A percentile compares a stretch with the other conserved stretches of the same genome.
Conservation (phyloP, 2,888 invertebrate genomes). For the Tricholauxania praeusta region DNA sequence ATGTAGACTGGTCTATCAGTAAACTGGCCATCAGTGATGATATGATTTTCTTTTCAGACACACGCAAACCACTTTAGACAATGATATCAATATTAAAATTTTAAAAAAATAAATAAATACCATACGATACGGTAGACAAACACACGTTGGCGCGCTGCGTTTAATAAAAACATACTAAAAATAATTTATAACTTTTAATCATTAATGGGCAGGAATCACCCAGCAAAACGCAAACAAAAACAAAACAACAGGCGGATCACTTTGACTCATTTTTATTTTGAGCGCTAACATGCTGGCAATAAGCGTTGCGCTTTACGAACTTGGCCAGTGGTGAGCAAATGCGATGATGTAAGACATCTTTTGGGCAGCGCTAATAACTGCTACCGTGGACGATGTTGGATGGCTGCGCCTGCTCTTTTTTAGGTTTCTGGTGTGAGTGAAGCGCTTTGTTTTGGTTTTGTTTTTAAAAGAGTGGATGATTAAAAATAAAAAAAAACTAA, state of each 20-base stretch:
- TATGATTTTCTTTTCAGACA: background rate
- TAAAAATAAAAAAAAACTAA: background rate
- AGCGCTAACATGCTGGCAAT: slow-evolving; percentile 2
- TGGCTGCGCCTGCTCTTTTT: background rate
- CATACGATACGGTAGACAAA: background rate
- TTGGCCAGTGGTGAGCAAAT: no score
- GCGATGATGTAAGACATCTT: slow-evolving; percentile 32
- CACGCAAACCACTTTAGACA: background rate
- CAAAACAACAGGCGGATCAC: background rate
- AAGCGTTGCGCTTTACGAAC: no score
- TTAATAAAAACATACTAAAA: slow-evolving; percentile 18
- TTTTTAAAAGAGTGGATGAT: background rate
- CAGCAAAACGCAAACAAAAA: slow-evolving; percentile 1
- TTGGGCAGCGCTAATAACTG: slow-evolving; percentile 2
- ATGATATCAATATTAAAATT: background rate
- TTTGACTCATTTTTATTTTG: slow-evolving; percentile 27
- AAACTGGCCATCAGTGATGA: background rate
- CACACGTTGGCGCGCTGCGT: slow-evolving; percentile 8
- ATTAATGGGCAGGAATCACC: slow-evolving; percentile 12
- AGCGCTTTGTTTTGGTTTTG: slow-evolving; percentile 9
- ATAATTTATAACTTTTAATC: slow-evolving; percentile 5
- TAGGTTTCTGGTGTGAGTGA: slow-evolving; percentile 10
- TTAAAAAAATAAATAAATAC: no score
- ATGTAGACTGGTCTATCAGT: background rate
- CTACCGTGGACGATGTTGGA: no score